Base-by-base conservation (phyloP, 2,888 invertebrate genomes). In the Lysandra coridon region DNA sequence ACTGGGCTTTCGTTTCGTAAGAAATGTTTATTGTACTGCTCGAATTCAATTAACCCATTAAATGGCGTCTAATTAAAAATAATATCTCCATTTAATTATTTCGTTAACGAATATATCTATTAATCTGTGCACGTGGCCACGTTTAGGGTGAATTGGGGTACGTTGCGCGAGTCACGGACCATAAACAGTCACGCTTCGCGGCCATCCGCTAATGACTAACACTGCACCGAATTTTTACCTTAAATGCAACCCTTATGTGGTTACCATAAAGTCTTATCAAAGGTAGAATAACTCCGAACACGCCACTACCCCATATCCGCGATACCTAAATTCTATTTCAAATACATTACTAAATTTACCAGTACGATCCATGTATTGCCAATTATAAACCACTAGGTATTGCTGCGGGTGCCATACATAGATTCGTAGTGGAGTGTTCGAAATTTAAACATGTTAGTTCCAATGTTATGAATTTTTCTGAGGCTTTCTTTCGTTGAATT, bases 71-170 rank as follows among this genome's bases (percentile, higher is more conserved):
- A 4, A 69, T 69, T 69, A 23, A 75, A 75, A 76, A 76, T 49
- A 76, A 76, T 76, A 33, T 53, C 53, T 73, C 30, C 49, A 78
- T 49, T 49, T 73, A 12, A 10, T 74, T 60, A 79, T 57, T 76
- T 57, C 76, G 30, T 57, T 49, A 49, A 57, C 30, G 93, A 92
- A 92, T 92, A 91, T 90, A 87, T 85, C 86, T 89, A 91, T 92
- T 92, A 93, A 94, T 92, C 90, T 90, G 87, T 89, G 88, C 93
- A 93, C 94, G 93, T 94, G 93, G 91, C 89, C 87, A 86, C 90
- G 89, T 92, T 94, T 93, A 93, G 90, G 87, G 87, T 84, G 87
- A 90, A 92, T 33, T 37, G 89, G 92, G 92, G 90, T 91, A 4
- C 14, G 49, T 7, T 7, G 69, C 89, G 89, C 87, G 85, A 90